A percentile compares a stretch with the other conserved stretches of the same genome.
Conservation (phyloP, 2,888 invertebrate genomes). For the Chrysodeixis includens region DNA sequence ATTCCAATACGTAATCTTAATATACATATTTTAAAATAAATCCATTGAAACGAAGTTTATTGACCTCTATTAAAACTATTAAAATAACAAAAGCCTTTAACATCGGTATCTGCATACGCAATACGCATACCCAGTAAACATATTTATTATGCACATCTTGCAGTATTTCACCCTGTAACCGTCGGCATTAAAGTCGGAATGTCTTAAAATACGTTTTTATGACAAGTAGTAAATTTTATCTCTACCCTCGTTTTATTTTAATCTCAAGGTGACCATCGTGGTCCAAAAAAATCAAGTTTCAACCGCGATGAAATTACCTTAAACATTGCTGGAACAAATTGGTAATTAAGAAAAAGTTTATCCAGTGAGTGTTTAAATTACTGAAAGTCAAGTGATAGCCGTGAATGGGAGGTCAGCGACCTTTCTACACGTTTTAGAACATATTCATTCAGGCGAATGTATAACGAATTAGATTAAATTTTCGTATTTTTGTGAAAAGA, state of each 20-base stretch:
- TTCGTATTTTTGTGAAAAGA: too few relatives aligned
- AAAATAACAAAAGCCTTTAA: not conserved
- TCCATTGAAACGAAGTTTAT: too few relatives aligned
- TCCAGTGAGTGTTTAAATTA: conserved; percentile 19
- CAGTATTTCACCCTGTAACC: conserved; percentile 11
- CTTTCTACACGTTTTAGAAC: conserved; percentile 9
- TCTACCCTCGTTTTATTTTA: conserved; percentile 23
- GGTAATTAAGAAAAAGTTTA: conserved; percentile 23
- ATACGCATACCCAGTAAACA: too few relatives aligned
- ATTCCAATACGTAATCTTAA: too few relatives aligned
- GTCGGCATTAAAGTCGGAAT: conserved; percentile 15
- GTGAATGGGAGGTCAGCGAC: conserved; percentile 11
- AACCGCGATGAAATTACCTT: conserved; percentile 22
- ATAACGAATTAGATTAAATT: too few relatives aligned
- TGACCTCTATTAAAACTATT: not conserved
- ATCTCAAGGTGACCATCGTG: conserved; percentile 25
- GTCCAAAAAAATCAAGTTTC: conserved; percentile 22
- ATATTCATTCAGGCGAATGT: conserved; percentile 4
- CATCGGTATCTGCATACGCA: not conserved
- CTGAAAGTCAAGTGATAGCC: conserved; percentile 16
- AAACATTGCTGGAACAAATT: conserved; percentile 29
- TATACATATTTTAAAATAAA: too few relatives aligned
- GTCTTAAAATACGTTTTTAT: conserved; percentile 24
- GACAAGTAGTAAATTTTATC: conserved; percentile 28
- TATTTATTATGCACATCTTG: not conserved